Conservation (phyloP, 1,140 invertebrate species). For the Andrena cerasifolii region DNA sequence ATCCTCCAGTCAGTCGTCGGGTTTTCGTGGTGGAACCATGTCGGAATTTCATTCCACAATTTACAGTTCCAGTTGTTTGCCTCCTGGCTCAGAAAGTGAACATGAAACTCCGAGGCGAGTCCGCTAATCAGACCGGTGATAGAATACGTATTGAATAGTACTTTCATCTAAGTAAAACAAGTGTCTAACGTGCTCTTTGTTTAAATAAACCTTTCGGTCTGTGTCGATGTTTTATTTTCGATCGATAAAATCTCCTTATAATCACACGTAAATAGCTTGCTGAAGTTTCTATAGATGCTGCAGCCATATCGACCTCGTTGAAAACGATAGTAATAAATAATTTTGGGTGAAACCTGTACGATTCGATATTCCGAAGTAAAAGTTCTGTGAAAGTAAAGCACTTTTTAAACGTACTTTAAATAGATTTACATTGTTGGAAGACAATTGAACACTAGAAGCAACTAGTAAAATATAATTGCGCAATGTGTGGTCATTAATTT, state of each 20-base stretch:
- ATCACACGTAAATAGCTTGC: slow-evolving; percentile 5
- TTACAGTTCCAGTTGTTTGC: not conserved
- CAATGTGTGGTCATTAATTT: no score
- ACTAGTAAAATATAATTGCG: no score
- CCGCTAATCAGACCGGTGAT: not conserved
- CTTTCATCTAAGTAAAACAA: not conserved
- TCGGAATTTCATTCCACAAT: slow-evolving; percentile 38
- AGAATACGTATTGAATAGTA: not conserved
- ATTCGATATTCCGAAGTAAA: no score
- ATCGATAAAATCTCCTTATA: slow-evolving; percentile 9
- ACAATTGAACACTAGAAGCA: no score
- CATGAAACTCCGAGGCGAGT: no score
- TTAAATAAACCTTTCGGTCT: not conserved
- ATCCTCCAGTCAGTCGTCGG: slow-evolving; percentile 79
- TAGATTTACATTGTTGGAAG: no score
- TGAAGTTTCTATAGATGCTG: not conserved
- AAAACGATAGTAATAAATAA: not conserved
- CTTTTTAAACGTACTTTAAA: no score
- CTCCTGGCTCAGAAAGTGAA: not conserved
- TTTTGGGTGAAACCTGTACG: not conserved
- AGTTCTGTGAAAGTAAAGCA: no score
- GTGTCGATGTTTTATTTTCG: slow-evolving; percentile 31
- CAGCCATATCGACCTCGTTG: not conserved
- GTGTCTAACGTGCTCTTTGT: slow-evolving; percentile 9
- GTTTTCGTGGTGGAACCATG: slow-evolving; percentile 73